Conservation (phyloP, 64 coral and sea anemone genomes). For the Porites australiensis region DNA sequence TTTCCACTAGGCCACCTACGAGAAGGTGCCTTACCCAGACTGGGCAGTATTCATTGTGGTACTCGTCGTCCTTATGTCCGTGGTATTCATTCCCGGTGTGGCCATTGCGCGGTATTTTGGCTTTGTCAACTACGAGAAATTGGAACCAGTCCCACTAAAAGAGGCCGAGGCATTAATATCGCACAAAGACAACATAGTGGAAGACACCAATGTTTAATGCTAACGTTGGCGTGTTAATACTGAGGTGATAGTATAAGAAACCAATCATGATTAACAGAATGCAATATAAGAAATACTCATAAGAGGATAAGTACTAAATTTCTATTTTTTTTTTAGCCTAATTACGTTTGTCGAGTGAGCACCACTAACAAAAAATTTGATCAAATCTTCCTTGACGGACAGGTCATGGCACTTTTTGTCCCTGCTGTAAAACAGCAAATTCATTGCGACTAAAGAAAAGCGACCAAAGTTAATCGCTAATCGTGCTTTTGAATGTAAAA, state of each 20-base stretch:
- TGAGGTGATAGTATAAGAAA: not conserved
- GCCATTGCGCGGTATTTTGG: conserved; percentile 80
- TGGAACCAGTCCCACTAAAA: conserved; percentile 20
- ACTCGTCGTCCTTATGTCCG: conserved; percentile 69
- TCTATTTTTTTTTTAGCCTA: too few species aligned
- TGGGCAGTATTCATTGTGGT: conserved; percentile 88
- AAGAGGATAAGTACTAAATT: too few species aligned
- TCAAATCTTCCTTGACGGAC: too few species aligned
- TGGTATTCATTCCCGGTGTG: conserved; percentile 81
- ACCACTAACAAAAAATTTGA: too few species aligned
- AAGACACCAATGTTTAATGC: conserved; percentile 18
- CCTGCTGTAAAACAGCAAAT: too few species aligned
- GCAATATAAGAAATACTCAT: too few species aligned
- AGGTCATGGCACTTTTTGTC: too few species aligned
- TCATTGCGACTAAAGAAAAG: too few species aligned
- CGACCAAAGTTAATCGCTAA: too few species aligned
- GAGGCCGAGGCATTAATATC: not conserved
- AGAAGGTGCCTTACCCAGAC: conserved; percentile 70
- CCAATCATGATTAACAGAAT: not conserved
- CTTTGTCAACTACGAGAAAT: conserved; percentile 14
- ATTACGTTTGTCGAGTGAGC: too few species aligned
- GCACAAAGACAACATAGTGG: not conserved
- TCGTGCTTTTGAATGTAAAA: too few species aligned
- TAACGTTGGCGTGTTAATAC: not conserved
- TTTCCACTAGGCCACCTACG: conserved; percentile 63